Evolutionary conservation across 2,797 vertebrate species (phyloP).

Genomic region (Hirundo rustica): DNA sequence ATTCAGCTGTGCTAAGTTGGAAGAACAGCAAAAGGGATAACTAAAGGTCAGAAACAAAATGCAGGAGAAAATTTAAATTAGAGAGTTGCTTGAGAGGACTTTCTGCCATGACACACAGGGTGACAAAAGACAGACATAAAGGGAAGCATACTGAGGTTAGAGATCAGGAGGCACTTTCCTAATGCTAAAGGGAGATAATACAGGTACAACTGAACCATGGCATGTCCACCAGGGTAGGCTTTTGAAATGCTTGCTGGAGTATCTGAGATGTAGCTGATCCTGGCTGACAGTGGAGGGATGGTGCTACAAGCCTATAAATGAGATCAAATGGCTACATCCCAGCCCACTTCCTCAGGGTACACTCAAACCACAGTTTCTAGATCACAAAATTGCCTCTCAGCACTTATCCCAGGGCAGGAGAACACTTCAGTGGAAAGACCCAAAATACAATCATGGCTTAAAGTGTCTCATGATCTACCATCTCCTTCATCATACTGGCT

Average conservation of each 20-base stretch:
- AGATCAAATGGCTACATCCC: neutral
- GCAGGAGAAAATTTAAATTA: neutral
- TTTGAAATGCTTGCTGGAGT: neutral
- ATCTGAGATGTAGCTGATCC: neutral
- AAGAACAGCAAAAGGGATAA: neutral
- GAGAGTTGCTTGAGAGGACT: neutral
- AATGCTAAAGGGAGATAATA: neutral
- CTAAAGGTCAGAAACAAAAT: neutral
- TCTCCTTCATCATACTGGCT: neutral
- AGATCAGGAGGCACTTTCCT: neutral
- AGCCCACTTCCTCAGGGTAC: neutral
- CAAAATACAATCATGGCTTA: neutral
- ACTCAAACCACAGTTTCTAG: neutral
- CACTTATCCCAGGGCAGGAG: neutral
- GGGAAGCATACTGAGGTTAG: neutral
- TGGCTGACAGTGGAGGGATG: neutral
- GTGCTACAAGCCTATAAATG: neutral
- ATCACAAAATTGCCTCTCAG: neutral
- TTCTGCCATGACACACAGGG: neutral
- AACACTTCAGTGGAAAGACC: neutral
- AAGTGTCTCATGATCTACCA: neutral
- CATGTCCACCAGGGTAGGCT: neutral
- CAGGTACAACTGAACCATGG: neutral
- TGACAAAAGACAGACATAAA: neutral
- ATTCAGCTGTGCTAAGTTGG: neutral